phyloP scores from a whole-genome alignment of 2,888 invertebrate genomes.

The Pachliopta kotzebuea region DNA sequence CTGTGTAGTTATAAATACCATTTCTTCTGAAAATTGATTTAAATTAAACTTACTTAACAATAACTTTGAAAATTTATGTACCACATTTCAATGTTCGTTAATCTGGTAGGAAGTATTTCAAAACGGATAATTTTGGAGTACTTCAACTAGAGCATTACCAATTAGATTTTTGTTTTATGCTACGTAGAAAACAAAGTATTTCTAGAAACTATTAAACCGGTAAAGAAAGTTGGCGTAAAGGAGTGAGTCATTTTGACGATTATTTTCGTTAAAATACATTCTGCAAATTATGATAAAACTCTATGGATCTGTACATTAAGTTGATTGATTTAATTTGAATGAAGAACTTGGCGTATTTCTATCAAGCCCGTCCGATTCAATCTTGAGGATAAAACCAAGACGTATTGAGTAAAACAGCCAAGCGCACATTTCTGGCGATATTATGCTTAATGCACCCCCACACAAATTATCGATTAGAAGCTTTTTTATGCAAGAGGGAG shows the following conservation, averaged over 20 bases:
- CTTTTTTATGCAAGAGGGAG: conserved; percentile 81
- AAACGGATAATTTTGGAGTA: not conserved
- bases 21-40: too few relatives aligned
- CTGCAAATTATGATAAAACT: not conserved
- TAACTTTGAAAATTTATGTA: not conserved
- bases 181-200: too few relatives aligned
- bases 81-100: not conserved
- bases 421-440: conserved; percentile 70
- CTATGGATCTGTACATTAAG: not conserved
- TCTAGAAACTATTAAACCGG: too few relatives aligned
- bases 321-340: not conserved
- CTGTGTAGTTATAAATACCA: conserved; percentile 33
- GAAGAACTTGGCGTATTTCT: conserved; percentile 43
- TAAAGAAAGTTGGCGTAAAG: too few relatives aligned
- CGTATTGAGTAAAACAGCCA: conserved; percentile 76
- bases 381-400: conserved; percentile 73
- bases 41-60: too few relatives aligned
- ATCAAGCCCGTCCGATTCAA: conserved; percentile 69
- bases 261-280: too few relatives aligned
- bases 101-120: not conserved
- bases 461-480: conserved; percentile 81
- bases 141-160: too few relatives aligned
- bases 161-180: too few relatives aligned
- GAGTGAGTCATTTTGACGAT: too few relatives aligned
- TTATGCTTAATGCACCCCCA: conserved; percentile 79